phyloP scores from a whole-genome alignment of 2,797 vertebrate genomes.

The Spinibarbus caldwelli region DNA sequence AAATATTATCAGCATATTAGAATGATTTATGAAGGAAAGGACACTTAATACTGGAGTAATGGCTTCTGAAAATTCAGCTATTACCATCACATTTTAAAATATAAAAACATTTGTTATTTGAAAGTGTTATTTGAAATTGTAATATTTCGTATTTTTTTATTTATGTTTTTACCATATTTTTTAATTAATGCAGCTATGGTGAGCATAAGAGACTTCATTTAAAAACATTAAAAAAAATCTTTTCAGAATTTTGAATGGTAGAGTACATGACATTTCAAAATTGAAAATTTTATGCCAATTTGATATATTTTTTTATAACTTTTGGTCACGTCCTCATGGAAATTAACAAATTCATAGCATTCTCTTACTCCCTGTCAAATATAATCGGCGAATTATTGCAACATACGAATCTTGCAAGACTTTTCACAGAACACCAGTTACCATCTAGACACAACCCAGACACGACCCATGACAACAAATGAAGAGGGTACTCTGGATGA shows the following conservation, averaged over 20 bases:
- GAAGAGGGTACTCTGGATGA: conserved; percentile 22
- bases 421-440: conserved; percentile 1
- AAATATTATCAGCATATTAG: background rate
- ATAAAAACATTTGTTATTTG: too few relatives aligned
- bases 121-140: background rate
- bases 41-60: background rate
- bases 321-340: background rate
- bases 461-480: conserved; percentile 8
- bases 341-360: background rate
- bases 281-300: background rate
- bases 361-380: too few relatives aligned
- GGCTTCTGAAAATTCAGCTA: background rate
- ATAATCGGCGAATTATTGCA: too few relatives aligned
- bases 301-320: background rate
- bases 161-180: background rate
- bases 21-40: background rate
- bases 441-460: conserved; percentile 6
- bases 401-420: background rate
- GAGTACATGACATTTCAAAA: background rate
- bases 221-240: background rate
- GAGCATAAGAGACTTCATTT: background rate
- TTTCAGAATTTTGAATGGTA: too few relatives aligned
- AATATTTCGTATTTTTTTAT: background rate
- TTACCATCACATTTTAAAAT: background rate
- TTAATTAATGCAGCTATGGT: background rate